phyloP scores from a whole-genome alignment of 2,888 invertebrate genomes.

The Stenotaenia linearis region DNA sequence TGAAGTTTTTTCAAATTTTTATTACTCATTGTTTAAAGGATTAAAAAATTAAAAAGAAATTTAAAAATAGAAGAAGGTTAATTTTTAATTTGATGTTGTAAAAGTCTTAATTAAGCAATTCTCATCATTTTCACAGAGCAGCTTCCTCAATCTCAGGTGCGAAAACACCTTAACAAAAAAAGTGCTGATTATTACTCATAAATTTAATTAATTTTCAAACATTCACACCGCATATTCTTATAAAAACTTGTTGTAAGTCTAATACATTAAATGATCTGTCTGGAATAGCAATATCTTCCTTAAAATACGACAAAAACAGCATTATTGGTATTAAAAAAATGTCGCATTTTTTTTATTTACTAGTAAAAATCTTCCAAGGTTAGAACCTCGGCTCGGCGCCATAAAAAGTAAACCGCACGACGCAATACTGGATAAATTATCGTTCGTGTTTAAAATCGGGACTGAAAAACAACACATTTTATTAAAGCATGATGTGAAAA shows the following conservation, averaged over 20 bases:
- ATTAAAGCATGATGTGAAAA: background rate
- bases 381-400: background rate
- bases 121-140: background rate
- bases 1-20: background rate
- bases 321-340: no score
- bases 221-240: background rate
- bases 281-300: background rate
- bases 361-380: background rate
- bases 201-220: background rate
- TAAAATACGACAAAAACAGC: background rate
- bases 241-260: background rate
- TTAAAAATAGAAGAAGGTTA: background rate
- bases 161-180: background rate
- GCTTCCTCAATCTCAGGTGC: background rate
- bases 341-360: conserved; percentile 1
- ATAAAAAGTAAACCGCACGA: background rate
- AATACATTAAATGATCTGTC: background rate
- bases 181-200: background rate
- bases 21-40: background rate
- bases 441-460: background rate
- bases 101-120: background rate
- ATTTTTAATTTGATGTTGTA: background rate
- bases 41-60: background rate
- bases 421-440: background rate
- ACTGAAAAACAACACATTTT: background rate